phyloP scores from a whole-genome alignment of 1,140 invertebrate genomes.

The Psilanteris sp. region DNA sequence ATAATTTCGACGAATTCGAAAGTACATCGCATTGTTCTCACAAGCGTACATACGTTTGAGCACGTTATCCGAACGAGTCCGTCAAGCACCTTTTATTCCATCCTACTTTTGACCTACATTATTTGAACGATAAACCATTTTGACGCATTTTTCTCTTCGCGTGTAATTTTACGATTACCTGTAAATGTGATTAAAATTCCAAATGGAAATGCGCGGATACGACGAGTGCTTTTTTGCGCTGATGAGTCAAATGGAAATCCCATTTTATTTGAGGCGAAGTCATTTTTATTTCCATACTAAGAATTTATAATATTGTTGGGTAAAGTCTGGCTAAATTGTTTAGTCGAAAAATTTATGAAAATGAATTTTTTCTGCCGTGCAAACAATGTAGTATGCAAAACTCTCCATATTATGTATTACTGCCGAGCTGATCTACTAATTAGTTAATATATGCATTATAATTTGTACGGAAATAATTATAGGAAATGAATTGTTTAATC shows the following conservation, averaged over 20 bases:
- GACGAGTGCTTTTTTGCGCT: conserved; percentile 14
- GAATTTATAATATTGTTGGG: no score
- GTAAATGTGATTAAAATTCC: conserved; percentile 51
- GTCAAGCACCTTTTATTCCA: conserved; percentile 46
- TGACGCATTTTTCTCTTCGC: conserved; percentile 34
- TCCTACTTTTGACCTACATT: conserved; percentile 45
- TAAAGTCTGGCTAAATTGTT: no score
- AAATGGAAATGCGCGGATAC: conserved; percentile 16
- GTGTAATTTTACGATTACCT: conserved; percentile 39
- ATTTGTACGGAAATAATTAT: no score
- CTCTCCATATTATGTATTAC: no score
- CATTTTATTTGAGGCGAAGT: conserved; percentile 1
- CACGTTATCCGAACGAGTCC: conserved; percentile 42
- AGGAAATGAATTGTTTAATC: no score
- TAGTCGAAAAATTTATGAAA: no score
- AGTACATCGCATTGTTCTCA: conserved; percentile 40
- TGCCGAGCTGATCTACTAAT: no score
- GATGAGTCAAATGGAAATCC: not conserved
- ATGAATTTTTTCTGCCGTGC: conserved; percentile 1
- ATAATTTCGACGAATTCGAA: conserved; percentile 51
- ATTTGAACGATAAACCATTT: conserved; percentile 39
- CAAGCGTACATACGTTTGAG: conserved; percentile 39
- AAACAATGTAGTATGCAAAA: no score
- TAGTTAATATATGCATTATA: no score
- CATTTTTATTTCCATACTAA: no score